These are phyloP conservation scores for Beroe ovata DNA, from an alignment of 37 sponge, comb jelly and placozoan genomes.

Conservation along the genomic window DNA sequence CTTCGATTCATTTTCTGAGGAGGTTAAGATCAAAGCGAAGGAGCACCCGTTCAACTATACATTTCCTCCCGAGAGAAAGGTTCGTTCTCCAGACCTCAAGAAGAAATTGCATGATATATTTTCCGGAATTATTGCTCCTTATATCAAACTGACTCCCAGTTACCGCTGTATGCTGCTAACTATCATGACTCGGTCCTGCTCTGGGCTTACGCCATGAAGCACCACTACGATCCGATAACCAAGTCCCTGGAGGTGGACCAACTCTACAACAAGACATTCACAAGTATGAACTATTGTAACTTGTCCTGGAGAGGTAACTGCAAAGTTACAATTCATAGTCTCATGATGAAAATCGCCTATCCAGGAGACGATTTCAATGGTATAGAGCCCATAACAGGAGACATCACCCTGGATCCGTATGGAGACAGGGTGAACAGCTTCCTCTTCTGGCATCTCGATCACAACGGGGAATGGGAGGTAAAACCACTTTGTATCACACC, in stretches of 20 bases:
- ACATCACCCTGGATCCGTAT: neutral
- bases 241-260: neutral
- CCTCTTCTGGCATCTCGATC: constrained; percentile 49
- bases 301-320: neutral
- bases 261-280: constrained; percentile 44
- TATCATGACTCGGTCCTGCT: constrained; percentile 57
- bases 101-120: too few species aligned
- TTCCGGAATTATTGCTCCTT: too few species aligned
- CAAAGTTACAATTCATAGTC: too few species aligned
- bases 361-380: constrained; percentile 19
- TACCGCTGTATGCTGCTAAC: constrained; percentile 63
- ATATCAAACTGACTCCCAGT: too few species aligned
- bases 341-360: too few species aligned
- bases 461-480: constrained; percentile 56
- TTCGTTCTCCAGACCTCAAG: too few species aligned
- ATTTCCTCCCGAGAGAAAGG: neutral
- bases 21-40: neutral
- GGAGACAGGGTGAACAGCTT: constrained; percentile 43
- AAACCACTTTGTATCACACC: too few species aligned
- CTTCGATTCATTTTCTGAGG: neutral
- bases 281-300: neutral
- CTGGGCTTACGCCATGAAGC: constrained; percentile 36
- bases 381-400: constrained; percentile 36
- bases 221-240: constrained; percentile 28
- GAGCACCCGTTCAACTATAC: neutral